phyloP scores from a whole-genome alignment of 2,113 vertebrate genomes.

The Acrocephalus arundinaceus region DNA sequence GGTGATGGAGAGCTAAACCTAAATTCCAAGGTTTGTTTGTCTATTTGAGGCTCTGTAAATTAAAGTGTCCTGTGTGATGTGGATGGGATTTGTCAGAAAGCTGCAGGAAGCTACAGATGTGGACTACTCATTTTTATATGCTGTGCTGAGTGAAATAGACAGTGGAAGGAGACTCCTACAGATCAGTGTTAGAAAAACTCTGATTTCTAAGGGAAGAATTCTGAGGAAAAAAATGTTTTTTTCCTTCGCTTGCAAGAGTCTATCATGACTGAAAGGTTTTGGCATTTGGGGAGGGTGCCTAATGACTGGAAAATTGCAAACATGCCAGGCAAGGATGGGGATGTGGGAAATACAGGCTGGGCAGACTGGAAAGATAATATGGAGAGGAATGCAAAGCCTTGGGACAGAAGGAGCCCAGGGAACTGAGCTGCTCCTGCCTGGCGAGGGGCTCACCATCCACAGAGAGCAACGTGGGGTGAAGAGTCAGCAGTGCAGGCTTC shows the following conservation, averaged over 20 bases:
- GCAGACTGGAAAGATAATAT: not conserved
- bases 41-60: not conserved
- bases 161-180: not conserved
- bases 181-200: not conserved
- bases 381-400: not conserved
- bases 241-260: not conserved
- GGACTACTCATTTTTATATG: not conserved
- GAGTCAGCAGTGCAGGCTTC: not conserved
- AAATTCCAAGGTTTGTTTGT: not conserved
- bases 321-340: not conserved
- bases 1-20: not conserved
- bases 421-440: not conserved
- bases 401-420: not conserved
- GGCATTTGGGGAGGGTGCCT: not conserved
- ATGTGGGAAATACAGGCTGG: not conserved
- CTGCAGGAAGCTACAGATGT: not conserved
- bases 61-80: not conserved
- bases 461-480: rapidly evolving
- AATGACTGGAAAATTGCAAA: not conserved
- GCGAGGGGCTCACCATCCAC: rapidly evolving
- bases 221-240: not conserved
- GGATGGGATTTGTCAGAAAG: not conserved
- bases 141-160: not conserved
- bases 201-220: not conserved
- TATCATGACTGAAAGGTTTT: not conserved